Conservation (phyloP, 2,113 vertebrate species). For the Harpagus bidentatus region DNA sequence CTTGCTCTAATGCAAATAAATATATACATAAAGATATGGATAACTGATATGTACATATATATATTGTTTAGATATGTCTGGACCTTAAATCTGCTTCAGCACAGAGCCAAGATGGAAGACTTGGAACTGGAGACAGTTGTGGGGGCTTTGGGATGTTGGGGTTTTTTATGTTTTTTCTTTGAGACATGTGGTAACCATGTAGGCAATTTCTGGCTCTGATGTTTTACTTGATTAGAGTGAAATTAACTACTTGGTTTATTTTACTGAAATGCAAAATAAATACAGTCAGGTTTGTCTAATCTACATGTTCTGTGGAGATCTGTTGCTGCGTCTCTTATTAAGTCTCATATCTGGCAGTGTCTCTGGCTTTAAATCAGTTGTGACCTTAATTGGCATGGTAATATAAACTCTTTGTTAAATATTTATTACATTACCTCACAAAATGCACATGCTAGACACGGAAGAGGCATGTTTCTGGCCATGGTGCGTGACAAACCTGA, state of each 20-base stretch:
- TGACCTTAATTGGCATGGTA: constrained; percentile 40
- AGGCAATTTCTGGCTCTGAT: neutral
- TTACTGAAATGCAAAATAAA: neutral
- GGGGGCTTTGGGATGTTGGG: neutral
- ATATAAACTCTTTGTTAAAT: constrained; percentile 50
- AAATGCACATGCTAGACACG: neutral
- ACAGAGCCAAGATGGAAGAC: neutral
- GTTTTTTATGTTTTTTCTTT: neutral
- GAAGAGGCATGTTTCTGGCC: neutral
- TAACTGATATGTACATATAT: neutral
- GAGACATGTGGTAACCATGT: neutral
- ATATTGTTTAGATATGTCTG: neutral
- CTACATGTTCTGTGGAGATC: neutral
- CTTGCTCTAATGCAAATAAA: neutral
- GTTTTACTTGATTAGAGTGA: neutral
- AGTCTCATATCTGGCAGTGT: neutral
- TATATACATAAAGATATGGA: neutral
- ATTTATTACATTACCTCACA: constrained; percentile 36
- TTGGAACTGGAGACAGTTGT: neutral
- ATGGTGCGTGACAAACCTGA: neutral
- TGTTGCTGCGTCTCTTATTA: neutral
- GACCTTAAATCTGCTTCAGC: neutral
- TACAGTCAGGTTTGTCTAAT: neutral
- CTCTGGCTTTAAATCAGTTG: constrained; percentile 52
- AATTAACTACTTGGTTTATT: neutral